phyloP scores from a whole-genome alignment of 2,797 vertebrate genomes.

The Characodon lateralis region DNA sequence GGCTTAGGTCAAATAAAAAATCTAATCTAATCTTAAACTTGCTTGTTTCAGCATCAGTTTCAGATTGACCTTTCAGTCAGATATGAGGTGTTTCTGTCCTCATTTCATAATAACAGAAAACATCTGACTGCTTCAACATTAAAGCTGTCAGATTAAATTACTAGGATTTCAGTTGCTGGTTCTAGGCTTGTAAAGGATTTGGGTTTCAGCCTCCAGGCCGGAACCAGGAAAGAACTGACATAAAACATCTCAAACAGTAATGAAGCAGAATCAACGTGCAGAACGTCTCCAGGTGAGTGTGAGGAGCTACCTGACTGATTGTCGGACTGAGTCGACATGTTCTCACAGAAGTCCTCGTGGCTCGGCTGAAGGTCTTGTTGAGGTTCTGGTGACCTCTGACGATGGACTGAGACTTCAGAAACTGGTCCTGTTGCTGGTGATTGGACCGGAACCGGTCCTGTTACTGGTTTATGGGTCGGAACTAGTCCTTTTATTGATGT shows the following conservation, averaged over 20 bases:
- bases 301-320: conserved; percentile 78
- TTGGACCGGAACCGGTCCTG: not conserved
- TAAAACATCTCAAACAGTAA: not conserved
- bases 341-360: conserved; percentile 78
- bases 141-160: not conserved
- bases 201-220: not conserved
- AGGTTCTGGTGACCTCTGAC: conserved; percentile 47
- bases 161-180: not conserved
- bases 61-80: not conserved
- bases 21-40: not conserved
- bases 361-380: conserved; percentile 47
- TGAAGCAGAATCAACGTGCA: not conserved
- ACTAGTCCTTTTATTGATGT: not conserved
- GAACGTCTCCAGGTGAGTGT: not conserved
- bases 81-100: not conserved
- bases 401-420: conserved; percentile 46
- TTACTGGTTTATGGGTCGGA: not conserved
- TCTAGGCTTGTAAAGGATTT: not conserved
- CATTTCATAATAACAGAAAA: not conserved
- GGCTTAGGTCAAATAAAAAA: too few relatives aligned
- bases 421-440: not conserved
- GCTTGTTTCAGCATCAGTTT: not conserved
- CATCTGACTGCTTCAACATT: not conserved
- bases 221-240: not conserved
- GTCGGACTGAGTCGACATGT: conserved; percentile 77